Percentiles rank a stretch among this genome's conserved stretches.
These are phyloP conservation scores for Phaethornis superciliosus DNA, from an alignment of 2,113 vertebrate species.

Conservation along the genomic window DNA sequence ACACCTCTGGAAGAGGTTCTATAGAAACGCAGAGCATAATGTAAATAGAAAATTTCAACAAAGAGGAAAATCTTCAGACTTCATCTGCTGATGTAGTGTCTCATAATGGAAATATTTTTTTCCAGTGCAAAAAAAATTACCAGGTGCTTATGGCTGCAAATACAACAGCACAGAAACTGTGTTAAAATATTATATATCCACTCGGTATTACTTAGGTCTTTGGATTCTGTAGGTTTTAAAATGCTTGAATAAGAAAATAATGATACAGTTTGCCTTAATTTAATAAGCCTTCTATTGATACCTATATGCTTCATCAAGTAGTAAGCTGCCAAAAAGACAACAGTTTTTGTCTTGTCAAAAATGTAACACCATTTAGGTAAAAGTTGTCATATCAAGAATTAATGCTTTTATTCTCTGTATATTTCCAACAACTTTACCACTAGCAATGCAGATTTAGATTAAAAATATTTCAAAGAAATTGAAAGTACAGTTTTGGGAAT, in stretches of 20 bases:
- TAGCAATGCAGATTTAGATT: constrained; percentile 54
- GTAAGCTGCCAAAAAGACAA: constrained; percentile 71
- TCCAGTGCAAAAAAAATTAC: background rate
- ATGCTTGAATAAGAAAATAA: constrained; percentile 76
- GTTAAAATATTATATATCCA: constrained; percentile 67
- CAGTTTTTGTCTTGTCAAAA: constrained; percentile 74
- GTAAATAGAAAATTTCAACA: background rate
- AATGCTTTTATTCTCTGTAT: constrained; percentile 67
- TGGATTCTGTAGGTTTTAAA: constrained; percentile 57
- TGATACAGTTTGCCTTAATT: constrained; percentile 66
- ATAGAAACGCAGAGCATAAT: background rate
- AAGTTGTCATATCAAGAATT: constrained; percentile 70
- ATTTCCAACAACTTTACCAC: constrained; percentile 65
- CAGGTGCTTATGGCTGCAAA: constrained; percentile 20
- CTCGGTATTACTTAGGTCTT: constrained; percentile 63
- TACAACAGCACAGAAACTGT: constrained; percentile 20
- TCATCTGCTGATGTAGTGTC: background rate
- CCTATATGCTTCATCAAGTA: constrained; percentile 73
- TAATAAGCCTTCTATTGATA: constrained; percentile 74
- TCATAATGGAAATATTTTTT: background rate
- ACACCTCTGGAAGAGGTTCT: background rate
- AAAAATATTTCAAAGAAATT: constrained; percentile 61
- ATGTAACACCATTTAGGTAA: constrained; percentile 73
- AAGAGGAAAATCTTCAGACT: background rate
- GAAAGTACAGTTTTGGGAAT: constrained; percentile 58